Percentiles rank a stretch among this genome's conserved stretches.
phyloP scores from a whole-genome alignment of 2,113 vertebrate species.

The Ahaetulla prasina region DNA sequence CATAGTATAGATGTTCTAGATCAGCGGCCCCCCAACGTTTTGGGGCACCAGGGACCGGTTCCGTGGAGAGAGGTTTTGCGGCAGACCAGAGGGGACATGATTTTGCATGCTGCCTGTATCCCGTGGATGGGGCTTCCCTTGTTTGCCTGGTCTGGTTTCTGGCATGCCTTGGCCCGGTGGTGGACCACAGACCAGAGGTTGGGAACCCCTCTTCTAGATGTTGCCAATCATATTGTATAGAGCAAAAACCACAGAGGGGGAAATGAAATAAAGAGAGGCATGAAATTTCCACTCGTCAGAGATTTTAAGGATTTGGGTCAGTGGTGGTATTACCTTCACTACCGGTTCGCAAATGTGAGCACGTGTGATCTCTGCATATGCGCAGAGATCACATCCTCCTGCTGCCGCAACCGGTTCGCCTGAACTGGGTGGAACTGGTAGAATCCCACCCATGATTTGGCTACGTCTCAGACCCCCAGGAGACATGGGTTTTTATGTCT shows the following conservation, averaged over 20 bases:
- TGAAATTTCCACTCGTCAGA: no score
- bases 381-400: no score
- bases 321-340: no score
- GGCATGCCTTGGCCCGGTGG: no score
- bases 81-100: accelerated
- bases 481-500: neutral
- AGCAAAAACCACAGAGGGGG: neutral
- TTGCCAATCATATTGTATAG: neutral
- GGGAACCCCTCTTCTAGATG: no score
- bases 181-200: accelerated
- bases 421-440: no score
- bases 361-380: no score
- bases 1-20: neutral
- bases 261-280: neutral
- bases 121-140: neutral
- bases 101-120: neutral
- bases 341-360: no score
- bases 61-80: neutral
- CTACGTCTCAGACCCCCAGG: neutral
- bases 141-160: no score
- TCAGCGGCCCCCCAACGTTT: neutral
- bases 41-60: neutral
- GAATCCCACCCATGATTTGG: no score
- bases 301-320: no score
- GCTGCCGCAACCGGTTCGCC: no score